Percentiles rank a stretch among this genome's conserved stretches.
phyloP scores from a whole-genome alignment of 2,113 vertebrate species.

The Pseudopipra pipra region DNA sequence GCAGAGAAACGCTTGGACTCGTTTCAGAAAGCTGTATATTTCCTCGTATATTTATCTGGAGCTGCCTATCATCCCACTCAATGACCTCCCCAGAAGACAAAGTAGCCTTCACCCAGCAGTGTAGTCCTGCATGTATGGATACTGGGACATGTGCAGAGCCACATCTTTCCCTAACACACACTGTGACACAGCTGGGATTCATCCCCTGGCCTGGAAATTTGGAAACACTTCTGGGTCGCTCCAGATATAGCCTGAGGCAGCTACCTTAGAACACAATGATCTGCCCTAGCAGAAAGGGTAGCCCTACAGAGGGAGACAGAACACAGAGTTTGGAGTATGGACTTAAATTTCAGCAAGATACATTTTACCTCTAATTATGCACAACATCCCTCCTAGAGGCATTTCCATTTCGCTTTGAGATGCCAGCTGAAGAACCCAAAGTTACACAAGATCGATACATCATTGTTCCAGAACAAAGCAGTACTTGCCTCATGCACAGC shows the following conservation, averaged over 20 bases:
- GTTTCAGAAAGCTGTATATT: neutral
- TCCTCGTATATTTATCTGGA: neutral
- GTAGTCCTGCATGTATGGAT: neutral
- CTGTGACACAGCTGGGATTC: neutral
- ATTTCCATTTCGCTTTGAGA: slow-evolving; percentile 43
- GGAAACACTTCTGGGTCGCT: neutral
- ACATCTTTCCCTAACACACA: neutral
- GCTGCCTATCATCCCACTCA: neutral
- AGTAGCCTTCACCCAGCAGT: neutral
- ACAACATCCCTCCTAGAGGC: slow-evolving; percentile 18
- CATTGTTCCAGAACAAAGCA: slow-evolving; percentile 66
- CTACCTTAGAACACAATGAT: neutral
- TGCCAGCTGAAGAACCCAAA: slow-evolving; percentile 47
- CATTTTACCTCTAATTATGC: slow-evolving; percentile 1
- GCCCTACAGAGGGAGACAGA: neutral
- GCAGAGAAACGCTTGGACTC: neutral
- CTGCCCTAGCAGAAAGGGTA: neutral
- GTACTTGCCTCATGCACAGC: slow-evolving; percentile 56
- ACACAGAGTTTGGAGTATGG: neutral
- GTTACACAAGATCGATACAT: slow-evolving; percentile 58
- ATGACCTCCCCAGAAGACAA: neutral
- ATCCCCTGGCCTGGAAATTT: neutral
- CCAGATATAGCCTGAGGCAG: neutral
- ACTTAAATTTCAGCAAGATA: slow-evolving; percentile 4
- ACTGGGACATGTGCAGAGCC: neutral